Conservation (phyloP, 1,140 invertebrate genomes). For the Calliopsis andreniformis region DNA sequence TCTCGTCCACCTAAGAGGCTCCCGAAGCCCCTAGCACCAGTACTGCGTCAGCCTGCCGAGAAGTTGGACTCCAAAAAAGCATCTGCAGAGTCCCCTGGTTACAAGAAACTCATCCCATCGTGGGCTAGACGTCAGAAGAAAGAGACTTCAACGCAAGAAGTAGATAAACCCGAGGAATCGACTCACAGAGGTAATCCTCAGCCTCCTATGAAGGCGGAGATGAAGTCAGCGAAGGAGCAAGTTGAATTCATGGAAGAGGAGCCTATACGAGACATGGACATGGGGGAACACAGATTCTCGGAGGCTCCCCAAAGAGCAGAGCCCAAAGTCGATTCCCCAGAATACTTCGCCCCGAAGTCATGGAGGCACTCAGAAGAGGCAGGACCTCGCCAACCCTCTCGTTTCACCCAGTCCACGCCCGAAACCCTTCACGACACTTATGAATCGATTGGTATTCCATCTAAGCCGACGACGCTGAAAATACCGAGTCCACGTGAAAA, state of each 20-base stretch:
- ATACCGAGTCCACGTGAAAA: not conserved
- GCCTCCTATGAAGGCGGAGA: not conserved
- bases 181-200: not conserved
- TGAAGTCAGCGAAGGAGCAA: not conserved
- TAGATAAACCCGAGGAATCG: not conserved
- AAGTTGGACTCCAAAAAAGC: too few relatives aligned
- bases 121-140: too few relatives aligned
- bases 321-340: not conserved
- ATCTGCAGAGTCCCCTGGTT: too few relatives aligned
- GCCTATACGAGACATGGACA: too few relatives aligned
- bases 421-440: not conserved
- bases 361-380: not conserved
- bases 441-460: not conserved
- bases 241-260: too few relatives aligned
- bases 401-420: too few relatives aligned
- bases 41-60: not conserved
- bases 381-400: not conserved
- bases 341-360: not conserved
- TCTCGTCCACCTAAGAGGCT: not conserved
- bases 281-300: too few relatives aligned
- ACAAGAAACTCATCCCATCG: too few relatives aligned
- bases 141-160: too few relatives aligned
- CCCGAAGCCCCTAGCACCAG: not conserved
- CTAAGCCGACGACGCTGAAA: not conserved
- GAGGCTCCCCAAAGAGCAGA: rapidly evolving